Base-by-base conservation (phyloP, 1,140 invertebrate species). In the Sogatella furcifera region DNA sequence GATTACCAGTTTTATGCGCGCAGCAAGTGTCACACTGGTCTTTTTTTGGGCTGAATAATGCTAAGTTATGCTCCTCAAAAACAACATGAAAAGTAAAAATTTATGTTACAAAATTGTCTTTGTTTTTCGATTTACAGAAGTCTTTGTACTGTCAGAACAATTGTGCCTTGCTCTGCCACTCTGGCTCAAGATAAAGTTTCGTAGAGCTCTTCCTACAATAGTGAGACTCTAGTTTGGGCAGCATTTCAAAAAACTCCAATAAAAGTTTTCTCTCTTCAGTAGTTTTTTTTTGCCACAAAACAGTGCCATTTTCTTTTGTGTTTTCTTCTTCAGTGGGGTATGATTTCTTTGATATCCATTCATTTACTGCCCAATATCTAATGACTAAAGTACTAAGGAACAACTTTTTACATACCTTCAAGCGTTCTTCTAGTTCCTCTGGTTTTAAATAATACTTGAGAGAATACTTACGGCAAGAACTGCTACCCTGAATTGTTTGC, bases 151-250 rank as follows among this genome's bases (percentile, higher is more conserved):
- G 14, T 46, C 52, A 34, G 38, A 58, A 62, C 11, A 64, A 21
- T 15, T 62, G 19, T 5, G 31, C 21, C 31, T 58, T 55, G 43
- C 34, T 49, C 21, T 42, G 24, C 44, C 64, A 59, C 4, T 38
- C 52, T 2, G 55, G 55, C 52, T 66, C 60, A 13, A 66, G 41
- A 34, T 64, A 64, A 11, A 13, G 21, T 52, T 64, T 62, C 2
- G 4, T 31, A 5, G 22, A 64, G 41, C 11, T 31, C 13, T 52
- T 55, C 2, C 64, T 21, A 43, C 62, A 62, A 54, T 66, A 66
- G 52, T 66, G 64, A 22, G 62, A 62, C 21, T 46, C 54, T 13
- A 64, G 14, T 46, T 64, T 66, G 21, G 64, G 62, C 1, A 65
- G 38, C 13, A 5, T 3, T 8, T 57, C 49, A 14, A 64, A 53